Evolutionary conservation across 2,797 vertebrate species (phyloP).

Genomic region (Geotrypetes seraphini): DNA sequence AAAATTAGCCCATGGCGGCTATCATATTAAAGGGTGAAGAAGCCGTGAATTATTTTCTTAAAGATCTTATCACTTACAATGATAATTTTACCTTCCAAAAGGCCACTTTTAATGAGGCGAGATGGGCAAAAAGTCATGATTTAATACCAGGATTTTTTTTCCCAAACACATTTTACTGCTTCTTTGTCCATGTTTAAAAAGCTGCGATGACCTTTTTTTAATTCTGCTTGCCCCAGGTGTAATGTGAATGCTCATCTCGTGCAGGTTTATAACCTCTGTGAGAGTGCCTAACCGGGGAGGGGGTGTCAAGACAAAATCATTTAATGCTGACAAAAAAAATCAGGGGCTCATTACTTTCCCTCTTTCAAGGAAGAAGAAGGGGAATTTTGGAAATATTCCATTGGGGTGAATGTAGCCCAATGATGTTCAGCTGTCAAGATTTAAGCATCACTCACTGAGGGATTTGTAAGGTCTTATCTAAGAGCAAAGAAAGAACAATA

Average conservation of each 20-base stretch:
- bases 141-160: constrained; percentile 66
- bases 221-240: constrained; percentile 62
- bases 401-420: too few relatives aligned
- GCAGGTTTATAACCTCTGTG: constrained; percentile 57
- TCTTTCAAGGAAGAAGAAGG: not conserved
- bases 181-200: constrained; percentile 74
- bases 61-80: constrained; percentile 79
- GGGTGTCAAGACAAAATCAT: too few relatives aligned
- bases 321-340: too few relatives aligned
- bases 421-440: too few relatives aligned
- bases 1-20: constrained; percentile 75
- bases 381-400: not conserved
- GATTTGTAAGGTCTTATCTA: too few relatives aligned
- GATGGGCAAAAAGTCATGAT: constrained; percentile 71
- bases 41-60: constrained; percentile 81
- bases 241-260: constrained; percentile 55
- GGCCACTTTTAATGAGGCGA: constrained; percentile 76
- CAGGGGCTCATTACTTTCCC: not conserved
- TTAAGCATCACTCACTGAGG: too few relatives aligned
- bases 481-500: too few relatives aligned
- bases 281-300: constrained; percentile 44
- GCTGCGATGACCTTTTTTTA: constrained; percentile 64
- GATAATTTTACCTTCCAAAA: constrained; percentile 81
- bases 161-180: constrained; percentile 68
- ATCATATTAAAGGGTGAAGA: constrained; percentile 78